Conservation (phyloP, 2,113 vertebrate genomes). For the Scomber colias region DNA sequence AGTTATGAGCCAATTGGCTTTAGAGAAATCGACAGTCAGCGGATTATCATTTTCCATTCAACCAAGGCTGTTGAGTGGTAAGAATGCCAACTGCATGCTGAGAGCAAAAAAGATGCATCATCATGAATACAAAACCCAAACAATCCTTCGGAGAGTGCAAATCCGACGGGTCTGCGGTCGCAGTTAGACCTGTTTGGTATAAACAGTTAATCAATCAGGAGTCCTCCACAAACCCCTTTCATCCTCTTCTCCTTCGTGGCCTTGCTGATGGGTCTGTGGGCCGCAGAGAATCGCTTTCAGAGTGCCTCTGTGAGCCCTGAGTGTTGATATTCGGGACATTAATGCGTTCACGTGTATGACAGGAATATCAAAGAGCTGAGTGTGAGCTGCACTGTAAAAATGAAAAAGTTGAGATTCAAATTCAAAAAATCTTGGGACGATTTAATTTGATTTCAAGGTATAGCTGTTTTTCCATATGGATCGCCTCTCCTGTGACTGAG, state of each 20-base stretch:
- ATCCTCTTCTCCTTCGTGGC: not conserved
- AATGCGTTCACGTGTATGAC: slow-evolving; percentile 49
- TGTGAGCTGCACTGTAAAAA: slow-evolving; percentile 24
- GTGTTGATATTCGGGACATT: slow-evolving; percentile 62
- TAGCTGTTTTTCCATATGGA: not conserved
- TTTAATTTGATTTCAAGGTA: not conserved
- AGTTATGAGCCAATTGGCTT: slow-evolving; percentile 64
- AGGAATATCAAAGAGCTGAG: slow-evolving; percentile 68
- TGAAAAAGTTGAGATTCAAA: not conserved
- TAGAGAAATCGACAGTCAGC: slow-evolving; percentile 51
- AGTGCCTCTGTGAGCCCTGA: slow-evolving; percentile 34
- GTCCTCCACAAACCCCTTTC: slow-evolving; percentile 12
- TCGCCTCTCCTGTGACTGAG: not conserved
- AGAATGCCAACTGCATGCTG: slow-evolving; percentile 59
- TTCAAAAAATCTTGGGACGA: not conserved
- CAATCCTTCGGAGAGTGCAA: slow-evolving; percentile 29
- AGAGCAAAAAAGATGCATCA: slow-evolving; percentile 40
- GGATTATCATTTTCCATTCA: slow-evolving; percentile 69
- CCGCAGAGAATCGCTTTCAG: slow-evolving; percentile 40
- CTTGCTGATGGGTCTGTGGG: slow-evolving; percentile 38
- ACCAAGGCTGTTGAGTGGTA: slow-evolving; percentile 52
- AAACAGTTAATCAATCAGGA: slow-evolving; percentile 55
- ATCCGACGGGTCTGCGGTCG: slow-evolving; percentile 24
- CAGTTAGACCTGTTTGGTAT: slow-evolving; percentile 35
- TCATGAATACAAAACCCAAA: slow-evolving; percentile 58